Percentiles rank a stretch among this genome's conserved stretches.
Evolutionary conservation across 2,888 invertebrate genomes (phyloP).

Genomic region (Sminthurinus aureus): DNA sequence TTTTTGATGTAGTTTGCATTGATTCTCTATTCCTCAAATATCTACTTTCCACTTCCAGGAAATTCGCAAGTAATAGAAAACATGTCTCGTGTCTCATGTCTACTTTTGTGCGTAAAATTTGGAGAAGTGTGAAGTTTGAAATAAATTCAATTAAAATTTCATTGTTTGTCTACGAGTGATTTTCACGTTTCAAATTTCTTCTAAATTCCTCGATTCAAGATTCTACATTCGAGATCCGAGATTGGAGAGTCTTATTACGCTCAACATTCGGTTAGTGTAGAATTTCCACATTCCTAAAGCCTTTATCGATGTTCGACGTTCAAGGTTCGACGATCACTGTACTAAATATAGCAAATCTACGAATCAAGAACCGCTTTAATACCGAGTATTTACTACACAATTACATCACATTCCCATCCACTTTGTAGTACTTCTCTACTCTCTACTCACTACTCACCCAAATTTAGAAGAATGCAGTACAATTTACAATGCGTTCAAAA

Average conservation of each 20-base stretch:
- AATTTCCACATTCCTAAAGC: not conserved
- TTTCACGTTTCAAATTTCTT: not conserved
- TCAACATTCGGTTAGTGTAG: not conserved
- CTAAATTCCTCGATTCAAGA: not conserved
- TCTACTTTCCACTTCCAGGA: not conserved
- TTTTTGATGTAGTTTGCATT: no score
- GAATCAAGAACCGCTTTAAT: no score
- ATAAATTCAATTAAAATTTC: constrained; percentile 38
- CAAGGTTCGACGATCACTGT: no score
- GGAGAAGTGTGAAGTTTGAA: not conserved
- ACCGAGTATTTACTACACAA: no score
- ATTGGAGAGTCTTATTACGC: not conserved
- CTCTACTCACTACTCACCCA: no score
- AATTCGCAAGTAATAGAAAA: not conserved
- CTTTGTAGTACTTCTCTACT: no score
- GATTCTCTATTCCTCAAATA: no score
- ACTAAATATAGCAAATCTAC: no score
- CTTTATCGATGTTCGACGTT: not conserved
- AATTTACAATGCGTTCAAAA: no score
- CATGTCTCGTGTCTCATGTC: not conserved
- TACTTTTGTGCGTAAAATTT: not conserved
- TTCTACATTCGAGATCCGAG: no score
- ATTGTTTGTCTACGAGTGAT: constrained; percentile 18
- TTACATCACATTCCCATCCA: no score
- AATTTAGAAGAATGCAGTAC: no score